These are phyloP conservation scores for Pseudococcus viburni DNA, from an alignment of 2,888 invertebrate genomes.

Conservation along the genomic window DNA sequence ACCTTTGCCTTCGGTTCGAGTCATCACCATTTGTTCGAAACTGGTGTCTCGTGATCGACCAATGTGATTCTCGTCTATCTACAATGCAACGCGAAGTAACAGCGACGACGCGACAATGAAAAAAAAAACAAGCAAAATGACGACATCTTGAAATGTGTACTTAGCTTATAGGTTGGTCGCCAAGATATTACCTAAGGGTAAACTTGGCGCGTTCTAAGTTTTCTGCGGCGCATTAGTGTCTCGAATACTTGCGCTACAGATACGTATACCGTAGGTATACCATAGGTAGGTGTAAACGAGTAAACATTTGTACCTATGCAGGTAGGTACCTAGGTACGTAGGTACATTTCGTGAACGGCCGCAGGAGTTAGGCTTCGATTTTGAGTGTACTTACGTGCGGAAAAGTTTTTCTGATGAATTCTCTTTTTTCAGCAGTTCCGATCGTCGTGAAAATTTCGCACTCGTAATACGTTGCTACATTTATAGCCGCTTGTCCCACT, in stretches of 20 bases:
- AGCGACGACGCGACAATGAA: background rate
- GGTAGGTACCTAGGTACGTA: too few species aligned
- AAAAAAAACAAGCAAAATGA: background rate
- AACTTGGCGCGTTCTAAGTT: too few species aligned
- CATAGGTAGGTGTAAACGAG: too few species aligned
- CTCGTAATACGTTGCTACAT: conserved; percentile 51
- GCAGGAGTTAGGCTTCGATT: too few species aligned
- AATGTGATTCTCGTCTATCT: conserved; percentile 61
- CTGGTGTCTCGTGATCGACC: conserved; percentile 50
- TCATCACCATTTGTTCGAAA: conserved; percentile 71
- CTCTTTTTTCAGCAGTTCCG: conserved; percentile 54
- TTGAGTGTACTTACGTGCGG: conserved; percentile 43
- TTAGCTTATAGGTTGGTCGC: too few species aligned
- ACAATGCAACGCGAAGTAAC: background rate
- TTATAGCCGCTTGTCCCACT: conserved; percentile 62
- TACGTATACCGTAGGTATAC: too few species aligned
- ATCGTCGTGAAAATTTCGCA: conserved; percentile 61
- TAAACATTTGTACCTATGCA: too few species aligned
- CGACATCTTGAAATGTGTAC: too few species aligned
- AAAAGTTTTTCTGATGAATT: conserved; percentile 58
- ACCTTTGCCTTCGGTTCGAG: conserved; percentile 48
- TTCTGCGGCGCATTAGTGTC: too few species aligned
- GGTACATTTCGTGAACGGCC: too few species aligned
- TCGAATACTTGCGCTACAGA: too few species aligned
- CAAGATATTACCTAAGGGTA: too few species aligned